Base-by-base conservation (phyloP, 2,888 invertebrate species). In the Physocephala rufipes region DNA sequence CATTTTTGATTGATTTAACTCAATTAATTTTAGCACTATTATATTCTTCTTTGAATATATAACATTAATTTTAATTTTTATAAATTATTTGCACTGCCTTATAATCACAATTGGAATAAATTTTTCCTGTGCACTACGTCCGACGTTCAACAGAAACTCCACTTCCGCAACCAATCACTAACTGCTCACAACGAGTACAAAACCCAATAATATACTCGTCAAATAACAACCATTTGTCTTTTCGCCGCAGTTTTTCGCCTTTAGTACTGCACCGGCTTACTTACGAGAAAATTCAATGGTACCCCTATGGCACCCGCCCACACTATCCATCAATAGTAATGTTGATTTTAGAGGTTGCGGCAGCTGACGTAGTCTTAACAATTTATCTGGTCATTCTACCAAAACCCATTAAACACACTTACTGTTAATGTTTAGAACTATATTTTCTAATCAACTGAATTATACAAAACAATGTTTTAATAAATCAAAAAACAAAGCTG, bases 51-150 rank as follows among this genome's bases (percentile, higher is more conserved):
- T 36, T 9, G 36, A 36, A 36, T 71, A 64, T 55, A 28, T 47
- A 64, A 71, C 61, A 28, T 64, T 47, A 71, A 64, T 59, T 53
- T 43, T 21, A 43, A 69, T 64, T 69, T 70, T 72, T 28, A 24
- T 36, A 36, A 36, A 24, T 19, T 49, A 59, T 73, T 73, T 63
- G 55, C 49, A 71, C 71, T 71, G 73, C 67, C 67, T 55, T 72
- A 55, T 70, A 73, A 73, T 72, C 72, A 74, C 71, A 74, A 72
- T 74, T 68, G 5, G 36, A 9, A 36, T 21, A 63, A 45, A 67
- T 72, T 71, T 75, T 71, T 71, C 70, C 71, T 72, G 72, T 51
- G 67, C 62, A 62, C 67, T 67, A 74, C 67, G 63, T n/a, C n/a
- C n/a, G 74, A 74, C 64, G 64, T 63, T 67, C 64, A 58, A 36